Base-by-base conservation (phyloP, 1,140 invertebrate species). In the Atta texana region DNA sequence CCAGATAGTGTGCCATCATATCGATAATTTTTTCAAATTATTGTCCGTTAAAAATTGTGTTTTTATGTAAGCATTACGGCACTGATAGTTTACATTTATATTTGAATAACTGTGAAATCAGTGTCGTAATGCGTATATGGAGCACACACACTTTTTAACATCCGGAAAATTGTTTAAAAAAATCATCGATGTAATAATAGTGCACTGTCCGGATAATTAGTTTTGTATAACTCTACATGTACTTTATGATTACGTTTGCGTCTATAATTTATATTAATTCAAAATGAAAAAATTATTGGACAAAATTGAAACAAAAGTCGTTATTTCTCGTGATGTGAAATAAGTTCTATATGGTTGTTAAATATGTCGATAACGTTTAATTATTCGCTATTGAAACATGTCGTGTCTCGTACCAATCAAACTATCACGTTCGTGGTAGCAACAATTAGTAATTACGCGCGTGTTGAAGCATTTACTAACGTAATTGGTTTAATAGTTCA, bases 381-480 rank as follows among this genome's bases (percentile, higher is more conserved):
- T 82, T 61, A 82, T 82, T 82, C 53, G 59, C 53, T 8, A 82
- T 49, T 74, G 68, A 82, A 82, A 80, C 63, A 80, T 72, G 53
- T 59, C 66, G 55, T 82, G 55, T 39, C 10, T 39, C 68, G 34
- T 71, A 71, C 64, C 51, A 57, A 82, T 82, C 68, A 74, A 59
- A 82, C 78, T 82, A 74, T 82, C 53, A 82, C 39, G 66, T 44
- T 72, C 34, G 34, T 49, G 16, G 49, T 81, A 59, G 53, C 53
- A 53, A 31, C 63, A 69, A 82, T 82, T 74, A 82, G 68, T 82
- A 61, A 72, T 74, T 82, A 49, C 68, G 39, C 39, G 53, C 44
- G 57, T 81, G 78, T 59, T 44, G 66, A 34, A 72, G 18, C 53
- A 55, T 59, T 82, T 82, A 82, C 53, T 18, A 59, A 34, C 53